These are phyloP conservation scores for Andrena flavipes DNA, from an alignment of 2,888 invertebrate species.

Conservation along the genomic window DNA sequence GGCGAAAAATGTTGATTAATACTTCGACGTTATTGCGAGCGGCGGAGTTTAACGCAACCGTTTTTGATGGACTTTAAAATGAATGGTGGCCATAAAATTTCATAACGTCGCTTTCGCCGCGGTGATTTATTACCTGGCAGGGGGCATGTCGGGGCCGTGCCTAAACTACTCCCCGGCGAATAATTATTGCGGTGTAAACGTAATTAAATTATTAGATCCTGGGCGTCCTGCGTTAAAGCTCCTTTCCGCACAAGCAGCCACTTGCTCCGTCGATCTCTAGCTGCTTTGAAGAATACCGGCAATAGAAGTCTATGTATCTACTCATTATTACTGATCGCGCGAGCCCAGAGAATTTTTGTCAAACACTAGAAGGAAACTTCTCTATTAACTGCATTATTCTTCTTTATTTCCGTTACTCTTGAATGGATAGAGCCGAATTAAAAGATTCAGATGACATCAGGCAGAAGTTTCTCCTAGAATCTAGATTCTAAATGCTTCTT, in stretches of 20 bases:
- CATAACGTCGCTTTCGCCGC: neutral
- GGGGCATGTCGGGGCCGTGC: neutral
- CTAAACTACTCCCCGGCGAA: constrained; percentile 27
- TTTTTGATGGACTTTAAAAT: constrained; percentile 7
- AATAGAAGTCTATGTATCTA: neutral
- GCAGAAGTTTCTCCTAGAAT: neutral
- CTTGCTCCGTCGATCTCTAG: neutral
- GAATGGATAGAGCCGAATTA: neutral
- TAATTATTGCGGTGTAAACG: constrained; percentile 31
- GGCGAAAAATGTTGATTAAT: constrained; percentile 13
- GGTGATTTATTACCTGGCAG: constrained; percentile 31
- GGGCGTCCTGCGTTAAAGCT: neutral
- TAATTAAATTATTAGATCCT: constrained; percentile 25
- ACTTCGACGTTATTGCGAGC: neutral
- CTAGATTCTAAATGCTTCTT: too few species aligned
- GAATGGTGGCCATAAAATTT: constrained; percentile 25
- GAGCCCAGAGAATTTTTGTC: neutral
- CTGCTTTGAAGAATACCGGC: neutral
- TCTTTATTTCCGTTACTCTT: neutral
- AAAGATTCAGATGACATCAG: neutral
- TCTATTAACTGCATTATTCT: neutral
- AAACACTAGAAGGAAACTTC: neutral
- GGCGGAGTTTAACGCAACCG: constrained; percentile 4
- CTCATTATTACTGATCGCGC: neutral
- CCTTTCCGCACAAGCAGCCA: constrained; percentile 11